Conservation (phyloP, 2,797 vertebrate species). For the Australoheros facetus region DNA sequence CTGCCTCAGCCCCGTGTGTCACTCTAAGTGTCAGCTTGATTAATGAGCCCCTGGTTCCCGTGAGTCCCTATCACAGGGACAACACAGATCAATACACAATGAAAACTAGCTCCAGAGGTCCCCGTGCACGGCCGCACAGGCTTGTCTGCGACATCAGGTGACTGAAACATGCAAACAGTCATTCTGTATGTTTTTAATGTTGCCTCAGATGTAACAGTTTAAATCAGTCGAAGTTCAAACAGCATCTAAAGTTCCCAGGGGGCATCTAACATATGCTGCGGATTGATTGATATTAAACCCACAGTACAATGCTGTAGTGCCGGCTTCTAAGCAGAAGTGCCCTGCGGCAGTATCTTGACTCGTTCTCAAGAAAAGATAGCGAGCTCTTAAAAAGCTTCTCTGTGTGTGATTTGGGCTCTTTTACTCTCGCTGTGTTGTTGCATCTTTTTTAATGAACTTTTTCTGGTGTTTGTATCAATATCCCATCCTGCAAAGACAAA, state of each 20-base stretch:
- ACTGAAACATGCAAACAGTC: conserved; percentile 39
- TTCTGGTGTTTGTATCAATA: conserved; percentile 31
- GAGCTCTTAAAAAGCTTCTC: background rate
- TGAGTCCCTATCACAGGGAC: conserved; percentile 46
- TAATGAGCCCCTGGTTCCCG: conserved; percentile 60
- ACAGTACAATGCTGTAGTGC: background rate
- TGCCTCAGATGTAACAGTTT: background rate
- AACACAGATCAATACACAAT: conserved; percentile 60
- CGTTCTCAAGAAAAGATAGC: background rate
- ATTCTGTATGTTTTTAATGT: conserved; percentile 10
- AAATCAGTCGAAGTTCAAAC: conserved; percentile 25
- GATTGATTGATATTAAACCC: conserved; percentile 22
- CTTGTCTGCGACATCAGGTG: conserved; percentile 9
- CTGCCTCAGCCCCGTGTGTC: conserved; percentile 59
- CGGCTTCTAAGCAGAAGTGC: background rate
- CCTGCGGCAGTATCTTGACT: conserved; percentile 3
- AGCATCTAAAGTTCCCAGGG: conserved; percentile 19
- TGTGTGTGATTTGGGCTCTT: conserved; percentile 15
- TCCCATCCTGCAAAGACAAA: conserved; percentile 34
- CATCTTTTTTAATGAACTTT: conserved; percentile 47
- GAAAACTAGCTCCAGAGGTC: conserved; percentile 17
- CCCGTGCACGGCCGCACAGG: conserved; percentile 10
- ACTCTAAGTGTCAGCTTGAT: conserved; percentile 64
- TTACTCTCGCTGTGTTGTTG: conserved; percentile 1
- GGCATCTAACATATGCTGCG: conserved; percentile 2